Percentiles rank a stretch among this genome's conserved stretches.
Conservation (phyloP, 2,888 invertebrate genomes). For the Molorchus minor region DNA sequence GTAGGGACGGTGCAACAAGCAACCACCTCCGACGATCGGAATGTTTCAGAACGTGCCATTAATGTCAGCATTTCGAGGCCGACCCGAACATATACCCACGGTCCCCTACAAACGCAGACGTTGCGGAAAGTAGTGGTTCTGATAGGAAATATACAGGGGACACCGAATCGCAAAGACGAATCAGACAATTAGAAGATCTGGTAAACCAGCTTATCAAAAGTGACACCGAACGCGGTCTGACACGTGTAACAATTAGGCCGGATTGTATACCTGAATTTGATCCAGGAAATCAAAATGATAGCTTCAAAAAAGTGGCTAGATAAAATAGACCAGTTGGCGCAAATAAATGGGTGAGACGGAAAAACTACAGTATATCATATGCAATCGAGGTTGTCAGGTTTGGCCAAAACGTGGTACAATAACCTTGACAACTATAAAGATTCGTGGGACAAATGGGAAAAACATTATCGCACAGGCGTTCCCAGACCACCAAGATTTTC, state of each 20-base stretch:
- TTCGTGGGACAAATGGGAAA: conserved; percentile 20
- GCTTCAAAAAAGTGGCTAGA: conserved; percentile 22
- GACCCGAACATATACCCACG: too few relatives aligned
- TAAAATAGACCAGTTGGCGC: conserved; percentile 17
- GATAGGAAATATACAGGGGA: too few relatives aligned
- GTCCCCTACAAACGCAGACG: too few relatives aligned
- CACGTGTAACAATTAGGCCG: neutral
- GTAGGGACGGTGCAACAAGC: too few relatives aligned
- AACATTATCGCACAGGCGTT: too few relatives aligned
- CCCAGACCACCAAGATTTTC: too few relatives aligned
- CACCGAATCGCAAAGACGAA: neutral
- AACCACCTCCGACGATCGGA: too few relatives aligned
- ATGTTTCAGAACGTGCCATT: too few relatives aligned
- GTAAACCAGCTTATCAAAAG: neutral
- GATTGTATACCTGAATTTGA: conserved; percentile 28
- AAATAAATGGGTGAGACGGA: conserved; percentile 10
- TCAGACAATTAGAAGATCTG: neutral
- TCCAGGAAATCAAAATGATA: conserved; percentile 20
- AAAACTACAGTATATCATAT: conserved; percentile 23
- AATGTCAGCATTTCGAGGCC: too few relatives aligned
- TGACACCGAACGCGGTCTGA: neutral
- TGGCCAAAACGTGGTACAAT: conserved; percentile 26
- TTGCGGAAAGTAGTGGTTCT: neutral
- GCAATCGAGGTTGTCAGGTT: conserved; percentile 16
- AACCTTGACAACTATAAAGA: conserved; percentile 23